These are phyloP conservation scores for Thereva nobilitata DNA, from an alignment of 2,888 invertebrate species.

Conservation along the genomic window DNA sequence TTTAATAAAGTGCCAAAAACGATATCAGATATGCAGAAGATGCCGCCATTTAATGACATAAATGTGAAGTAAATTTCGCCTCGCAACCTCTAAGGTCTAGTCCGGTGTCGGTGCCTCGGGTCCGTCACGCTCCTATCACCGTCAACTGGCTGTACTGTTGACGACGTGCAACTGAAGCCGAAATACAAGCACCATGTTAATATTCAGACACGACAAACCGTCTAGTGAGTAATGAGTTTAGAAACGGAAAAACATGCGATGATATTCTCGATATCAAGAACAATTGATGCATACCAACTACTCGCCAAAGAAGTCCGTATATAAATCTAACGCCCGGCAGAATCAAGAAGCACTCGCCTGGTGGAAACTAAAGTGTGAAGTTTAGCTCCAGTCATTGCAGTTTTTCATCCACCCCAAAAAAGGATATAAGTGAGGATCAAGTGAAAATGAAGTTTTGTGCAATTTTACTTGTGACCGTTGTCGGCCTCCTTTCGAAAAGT, in stretches of 20 bases:
- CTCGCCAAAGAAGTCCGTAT: slow-evolving; percentile 18
- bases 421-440: background rate
- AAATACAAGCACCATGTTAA: no score
- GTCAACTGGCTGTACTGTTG: no score
- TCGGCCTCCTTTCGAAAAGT: background rate
- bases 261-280: slow-evolving; percentile 24
- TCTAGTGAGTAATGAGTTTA: no score
- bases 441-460: background rate
- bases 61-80: no score
- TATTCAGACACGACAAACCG: no score
- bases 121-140: no score
- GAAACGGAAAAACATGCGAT: background rate
- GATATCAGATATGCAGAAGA: no score
- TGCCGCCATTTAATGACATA: no score
- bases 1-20: no score
- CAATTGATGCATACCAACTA: slow-evolving; percentile 20
- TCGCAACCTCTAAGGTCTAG: no score
- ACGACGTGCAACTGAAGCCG: no score
- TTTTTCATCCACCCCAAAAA: background rate
- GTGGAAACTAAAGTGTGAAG: slow-evolving; percentile 17
- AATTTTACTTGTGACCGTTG: background rate
- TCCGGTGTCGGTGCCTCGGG: no score
- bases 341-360: slow-evolving; percentile 12
- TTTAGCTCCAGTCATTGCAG: slow-evolving; percentile 3
- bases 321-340: slow-evolving; percentile 19